Evolutionary conservation across 2,888 invertebrate genomes (phyloP).

Genomic region (Fissipunctia ypsillon): DNA sequence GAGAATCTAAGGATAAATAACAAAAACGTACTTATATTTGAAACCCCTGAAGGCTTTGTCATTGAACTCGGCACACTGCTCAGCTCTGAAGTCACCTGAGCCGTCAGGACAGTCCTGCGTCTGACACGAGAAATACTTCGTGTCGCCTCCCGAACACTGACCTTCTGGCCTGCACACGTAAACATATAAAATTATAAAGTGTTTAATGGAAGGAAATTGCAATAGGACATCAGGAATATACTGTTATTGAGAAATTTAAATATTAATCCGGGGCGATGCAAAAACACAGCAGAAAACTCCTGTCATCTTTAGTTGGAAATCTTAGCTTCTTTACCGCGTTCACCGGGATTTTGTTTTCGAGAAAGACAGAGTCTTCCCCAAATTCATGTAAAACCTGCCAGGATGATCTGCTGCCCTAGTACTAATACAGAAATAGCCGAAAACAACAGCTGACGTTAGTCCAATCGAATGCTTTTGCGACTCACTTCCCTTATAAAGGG

Average conservation of each 20-base stretch:
- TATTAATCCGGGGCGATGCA: background rate
- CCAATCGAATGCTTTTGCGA: background rate
- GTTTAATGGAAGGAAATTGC: background rate
- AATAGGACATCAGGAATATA: background rate
- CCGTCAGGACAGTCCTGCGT: conserved; percentile 96
- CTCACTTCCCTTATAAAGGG: background rate
- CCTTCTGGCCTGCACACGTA: conserved; percentile 90
- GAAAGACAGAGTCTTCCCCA: background rate
- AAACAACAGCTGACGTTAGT: background rate
- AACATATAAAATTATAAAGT: conserved; percentile 10
- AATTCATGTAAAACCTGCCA: background rate
- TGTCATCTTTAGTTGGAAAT: background rate
- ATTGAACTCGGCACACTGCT: conserved; percentile 97
- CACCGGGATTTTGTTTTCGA: background rate
- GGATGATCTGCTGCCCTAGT: background rate
- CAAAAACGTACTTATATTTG: conserved; percentile 92
- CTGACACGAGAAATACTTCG: conserved; percentile 97
- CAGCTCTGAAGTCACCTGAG: conserved; percentile 94
- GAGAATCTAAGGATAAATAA: conserved; percentile 28
- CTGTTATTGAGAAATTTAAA: background rate
- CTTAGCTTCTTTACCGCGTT: background rate
- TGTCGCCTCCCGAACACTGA: conserved; percentile 94
- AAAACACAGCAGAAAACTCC: background rate
- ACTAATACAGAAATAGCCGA: background rate
- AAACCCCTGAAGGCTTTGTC: conserved; percentile 94